These are phyloP conservation scores for Ophiodon elongatus DNA, from an alignment of 2,113 vertebrate genomes.

Conservation along the genomic window DNA sequence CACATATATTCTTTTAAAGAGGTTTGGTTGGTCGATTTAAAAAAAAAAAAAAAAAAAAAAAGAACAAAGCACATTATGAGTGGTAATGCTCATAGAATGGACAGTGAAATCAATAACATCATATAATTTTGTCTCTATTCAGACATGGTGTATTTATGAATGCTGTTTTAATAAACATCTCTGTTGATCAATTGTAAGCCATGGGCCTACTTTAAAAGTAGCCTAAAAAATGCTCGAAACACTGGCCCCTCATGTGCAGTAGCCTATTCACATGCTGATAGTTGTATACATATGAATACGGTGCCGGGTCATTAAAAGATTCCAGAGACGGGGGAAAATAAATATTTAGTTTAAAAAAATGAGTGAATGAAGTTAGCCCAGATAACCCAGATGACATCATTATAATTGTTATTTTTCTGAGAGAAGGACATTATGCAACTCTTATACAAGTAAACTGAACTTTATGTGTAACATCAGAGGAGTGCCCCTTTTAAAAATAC, in stretches of 20 bases:
- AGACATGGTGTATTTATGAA: too few species aligned
- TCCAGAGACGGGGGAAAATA: background rate
- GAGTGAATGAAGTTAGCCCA: background rate
- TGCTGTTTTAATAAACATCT: too few species aligned
- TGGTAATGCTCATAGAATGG: too few species aligned
- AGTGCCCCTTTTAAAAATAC: background rate
- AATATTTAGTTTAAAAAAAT: background rate
- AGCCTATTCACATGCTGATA: background rate
- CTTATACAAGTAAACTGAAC: background rate
- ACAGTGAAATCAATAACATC: too few species aligned
- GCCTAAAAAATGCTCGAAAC: too few species aligned
- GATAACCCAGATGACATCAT: background rate
- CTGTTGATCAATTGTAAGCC: too few species aligned
- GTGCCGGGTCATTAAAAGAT: background rate
- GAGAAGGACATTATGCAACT: background rate
- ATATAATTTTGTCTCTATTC: too few species aligned
- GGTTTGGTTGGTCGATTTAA: too few species aligned
- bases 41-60: too few species aligned
- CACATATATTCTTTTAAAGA: too few species aligned
- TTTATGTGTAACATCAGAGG: background rate
- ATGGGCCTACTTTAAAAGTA: too few species aligned
- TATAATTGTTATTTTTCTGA: slow-evolving; percentile 8
- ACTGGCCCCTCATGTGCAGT: background rate
- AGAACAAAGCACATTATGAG: too few species aligned
- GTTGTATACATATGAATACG: background rate